A percentile compares a stretch with the other conserved stretches of the same genome.
These are phyloP conservation scores for Coturnix japonica DNA, from an alignment of 2,113 vertebrate species.

Conservation along the genomic window DNA sequence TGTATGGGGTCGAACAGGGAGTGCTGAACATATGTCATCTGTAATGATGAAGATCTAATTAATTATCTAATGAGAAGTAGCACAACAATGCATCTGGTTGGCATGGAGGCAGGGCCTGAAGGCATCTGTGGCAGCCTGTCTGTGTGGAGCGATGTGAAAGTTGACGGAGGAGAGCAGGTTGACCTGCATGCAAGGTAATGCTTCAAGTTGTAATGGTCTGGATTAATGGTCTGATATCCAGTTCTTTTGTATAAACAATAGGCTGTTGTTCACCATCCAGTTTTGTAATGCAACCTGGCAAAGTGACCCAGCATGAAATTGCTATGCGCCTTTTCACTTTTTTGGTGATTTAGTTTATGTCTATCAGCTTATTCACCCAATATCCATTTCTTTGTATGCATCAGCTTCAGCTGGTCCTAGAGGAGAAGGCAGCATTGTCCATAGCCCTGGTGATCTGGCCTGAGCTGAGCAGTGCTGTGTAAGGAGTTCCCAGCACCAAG, in stretches of 20 bases:
- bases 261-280: background rate
- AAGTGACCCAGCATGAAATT: background rate
- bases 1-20: background rate
- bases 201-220: rapidly evolving
- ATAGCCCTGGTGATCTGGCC: background rate
- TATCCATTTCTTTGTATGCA: rapidly evolving
- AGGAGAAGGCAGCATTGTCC: background rate
- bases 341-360: background rate
- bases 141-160: rapidly evolving
- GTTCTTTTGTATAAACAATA: background rate
- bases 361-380: background rate
- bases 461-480: background rate
- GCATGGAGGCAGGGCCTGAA: background rate
- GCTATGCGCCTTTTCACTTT: rapidly evolving
- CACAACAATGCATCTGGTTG: background rate
- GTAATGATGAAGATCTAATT: background rate
- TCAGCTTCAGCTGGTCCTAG: background rate
- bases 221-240: rapidly evolving
- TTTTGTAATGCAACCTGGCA: background rate
- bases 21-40: rapidly evolving
- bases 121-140: background rate
- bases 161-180: rapidly evolving
- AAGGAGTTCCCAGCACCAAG: background rate
- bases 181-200: rapidly evolving
- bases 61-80: background rate